phyloP scores from a whole-genome alignment of 2,888 invertebrate genomes.

The Arge pagana region DNA sequence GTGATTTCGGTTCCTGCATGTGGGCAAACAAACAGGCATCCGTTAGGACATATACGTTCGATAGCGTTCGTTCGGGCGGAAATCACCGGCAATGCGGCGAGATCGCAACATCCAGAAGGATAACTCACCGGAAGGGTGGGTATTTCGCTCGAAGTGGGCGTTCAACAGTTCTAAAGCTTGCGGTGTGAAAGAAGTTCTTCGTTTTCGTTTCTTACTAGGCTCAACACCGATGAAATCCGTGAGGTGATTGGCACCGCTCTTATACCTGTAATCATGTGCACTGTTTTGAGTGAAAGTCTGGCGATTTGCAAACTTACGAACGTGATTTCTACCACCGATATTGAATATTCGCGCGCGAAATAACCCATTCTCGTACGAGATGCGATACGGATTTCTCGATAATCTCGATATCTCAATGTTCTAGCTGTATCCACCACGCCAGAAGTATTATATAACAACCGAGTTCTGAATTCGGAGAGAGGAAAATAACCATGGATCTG shows the following conservation, averaged over 20 bases:
- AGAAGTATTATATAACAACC: too few species aligned
- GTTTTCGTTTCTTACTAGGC: conserved; percentile 94
- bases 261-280: conserved; percentile 73
- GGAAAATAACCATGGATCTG: too few species aligned
- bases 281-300: conserved; percentile 54
- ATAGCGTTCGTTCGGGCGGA: too few species aligned
- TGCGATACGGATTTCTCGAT: too few species aligned
- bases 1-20: conserved; percentile 98
- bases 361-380: too few species aligned
- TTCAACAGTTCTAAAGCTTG: conserved; percentile 93
- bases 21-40: too few species aligned
- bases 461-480: too few species aligned
- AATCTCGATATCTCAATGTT: too few species aligned
- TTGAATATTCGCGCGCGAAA: too few species aligned
- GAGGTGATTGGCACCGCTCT: conserved; percentile 89
- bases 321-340: too few species aligned
- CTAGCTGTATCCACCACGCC: too few species aligned
- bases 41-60: conserved; percentile 24
- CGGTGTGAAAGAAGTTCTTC: conserved; percentile 96
- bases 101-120: not conserved
- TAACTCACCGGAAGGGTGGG: conserved; percentile 91
- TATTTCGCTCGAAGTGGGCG: conserved; percentile 94
- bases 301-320: conserved; percentile 31
- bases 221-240: conserved; percentile 96
- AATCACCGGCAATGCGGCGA: conserved; percentile 3